phyloP scores from a whole-genome alignment of 2,797 vertebrate genomes.

The Sparidentex hasta region DNA sequence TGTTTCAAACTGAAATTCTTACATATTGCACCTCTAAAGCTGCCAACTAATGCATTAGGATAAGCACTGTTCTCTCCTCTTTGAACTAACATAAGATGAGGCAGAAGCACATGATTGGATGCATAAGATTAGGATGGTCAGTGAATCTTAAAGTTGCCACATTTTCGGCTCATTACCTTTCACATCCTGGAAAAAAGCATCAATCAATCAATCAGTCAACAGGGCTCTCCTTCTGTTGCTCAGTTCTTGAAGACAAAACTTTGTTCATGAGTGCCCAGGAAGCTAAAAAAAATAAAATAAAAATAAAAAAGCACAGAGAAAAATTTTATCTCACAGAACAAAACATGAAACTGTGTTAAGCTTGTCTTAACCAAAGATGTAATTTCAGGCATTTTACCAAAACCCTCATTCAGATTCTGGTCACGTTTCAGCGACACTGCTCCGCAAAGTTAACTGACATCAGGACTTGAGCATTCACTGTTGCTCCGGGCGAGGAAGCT shows the following conservation, averaged over 20 bases:
- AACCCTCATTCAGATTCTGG: slow-evolving; percentile 50
- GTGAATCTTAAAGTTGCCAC: background rate
- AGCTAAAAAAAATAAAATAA: background rate
- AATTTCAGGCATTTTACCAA: slow-evolving; percentile 53
- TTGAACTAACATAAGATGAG: slow-evolving; percentile 7
- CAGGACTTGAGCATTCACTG: slow-evolving; percentile 16
- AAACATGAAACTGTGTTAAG: slow-evolving; percentile 50
- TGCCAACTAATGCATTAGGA: slow-evolving; percentile 1
- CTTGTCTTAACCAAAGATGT: slow-evolving; percentile 63
- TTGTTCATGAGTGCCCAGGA: background rate
- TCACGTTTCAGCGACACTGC: slow-evolving; percentile 25
- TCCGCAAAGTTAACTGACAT: slow-evolving; percentile 45
- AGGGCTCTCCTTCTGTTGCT: background rate
- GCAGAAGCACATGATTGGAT: background rate
- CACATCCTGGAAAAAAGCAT: too few relatives aligned
- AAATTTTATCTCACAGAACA: slow-evolving; percentile 69
- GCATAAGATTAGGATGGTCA: background rate
- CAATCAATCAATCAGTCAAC: too few relatives aligned
- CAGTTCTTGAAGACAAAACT: background rate
- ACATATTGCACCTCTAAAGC: background rate
- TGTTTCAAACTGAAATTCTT: too few relatives aligned
- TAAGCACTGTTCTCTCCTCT: background rate
- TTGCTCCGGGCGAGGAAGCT: slow-evolving; percentile 24
- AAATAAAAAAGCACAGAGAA: slow-evolving; percentile 3
- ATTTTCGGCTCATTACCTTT: background rate